Base-by-base conservation (phyloP, 2,797 vertebrate genomes). In the Borostomias antarcticus region DNA sequence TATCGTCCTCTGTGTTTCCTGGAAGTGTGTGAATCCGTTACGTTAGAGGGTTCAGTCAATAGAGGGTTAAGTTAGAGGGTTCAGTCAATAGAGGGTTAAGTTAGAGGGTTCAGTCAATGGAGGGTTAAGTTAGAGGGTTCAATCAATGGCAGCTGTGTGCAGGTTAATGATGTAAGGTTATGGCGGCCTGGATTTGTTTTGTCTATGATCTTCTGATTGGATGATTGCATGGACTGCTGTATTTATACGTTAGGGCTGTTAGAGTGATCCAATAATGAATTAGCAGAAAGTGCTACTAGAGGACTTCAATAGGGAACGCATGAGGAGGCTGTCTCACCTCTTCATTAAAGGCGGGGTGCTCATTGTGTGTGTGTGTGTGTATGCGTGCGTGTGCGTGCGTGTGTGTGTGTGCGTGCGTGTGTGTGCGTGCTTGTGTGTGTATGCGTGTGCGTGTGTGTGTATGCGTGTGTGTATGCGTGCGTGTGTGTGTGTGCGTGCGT, bases 221-320 rank as follows among this genome's bases (percentile, higher is more conserved):
- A 57, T 54, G 45, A 70, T 57, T 69, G 82, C 74, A 87, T 82
- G 81, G 63, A 37, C 48, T 37, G 30, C 35, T 43, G 79, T 72
- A 40, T 21, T 10, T 58, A 26, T 7, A 53, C 37, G 9, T 65
- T 54, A 28, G 1, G 33, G 37, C 58, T 40, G 51, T 50, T 56
- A 23, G 23, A 47, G 53, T 69, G 52, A 67, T 69, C 69, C 26
- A 74, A 17, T 70, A 33, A 64, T 70, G 25, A 9, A 33, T 74
- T 72, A 35, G 28, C 23, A 52, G 63, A 52, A 59, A 21, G 15
- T 19, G 11, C 9, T 11, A 10, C 32, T 58, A 19, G 17, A 58
- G 13, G 35, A 8, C 56, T 58, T 21, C 5, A 23, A 9, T 2
- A 15, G 43, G 15, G 45, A 45, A 45, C 21, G 28, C 30, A 45